A percentile compares a stretch with the other conserved stretches of the same genome.
phyloP scores from a whole-genome alignment of 1,140 invertebrate species.

The Lethocerus indicus region DNA sequence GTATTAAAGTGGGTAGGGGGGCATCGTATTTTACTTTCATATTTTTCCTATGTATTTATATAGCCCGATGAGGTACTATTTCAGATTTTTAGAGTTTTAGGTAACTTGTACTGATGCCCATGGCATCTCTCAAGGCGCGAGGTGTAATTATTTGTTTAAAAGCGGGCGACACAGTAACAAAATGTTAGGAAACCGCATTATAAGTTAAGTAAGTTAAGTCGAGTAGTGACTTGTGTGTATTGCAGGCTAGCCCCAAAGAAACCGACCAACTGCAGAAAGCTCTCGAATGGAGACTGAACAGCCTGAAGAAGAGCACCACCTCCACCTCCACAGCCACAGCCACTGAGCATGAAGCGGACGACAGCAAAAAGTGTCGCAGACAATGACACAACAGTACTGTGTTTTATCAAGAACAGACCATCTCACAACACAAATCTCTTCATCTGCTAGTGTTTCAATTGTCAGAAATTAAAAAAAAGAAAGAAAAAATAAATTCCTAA shows the following conservation, averaged over 20 bases:
- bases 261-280: slow-evolving; percentile 15
- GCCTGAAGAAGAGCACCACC: slow-evolving; percentile 14
- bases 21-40: not conserved
- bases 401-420: no score
- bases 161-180: not conserved
- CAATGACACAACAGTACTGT: no score
- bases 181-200: not conserved
- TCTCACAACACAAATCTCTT: no score
- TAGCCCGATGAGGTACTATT: no score
- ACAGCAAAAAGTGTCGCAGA: no score
- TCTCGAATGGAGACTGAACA: slow-evolving; percentile 15
- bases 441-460: no score
- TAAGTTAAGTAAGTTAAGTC: not conserved
- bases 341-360: no score
- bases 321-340: no score
- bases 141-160: not conserved
- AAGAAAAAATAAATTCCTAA: no score
- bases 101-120: not conserved
- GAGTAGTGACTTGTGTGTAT: not conserved
- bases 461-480: no score
- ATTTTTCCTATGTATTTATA: no score
- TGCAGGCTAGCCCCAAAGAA: slow-evolving; percentile 15
- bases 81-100: no score
- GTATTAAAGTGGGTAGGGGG: not conserved
- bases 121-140: not conserved